Evolutionary conservation across 2,797 vertebrate genomes (phyloP).

Genomic region (Anomalospiza imberbis): DNA sequence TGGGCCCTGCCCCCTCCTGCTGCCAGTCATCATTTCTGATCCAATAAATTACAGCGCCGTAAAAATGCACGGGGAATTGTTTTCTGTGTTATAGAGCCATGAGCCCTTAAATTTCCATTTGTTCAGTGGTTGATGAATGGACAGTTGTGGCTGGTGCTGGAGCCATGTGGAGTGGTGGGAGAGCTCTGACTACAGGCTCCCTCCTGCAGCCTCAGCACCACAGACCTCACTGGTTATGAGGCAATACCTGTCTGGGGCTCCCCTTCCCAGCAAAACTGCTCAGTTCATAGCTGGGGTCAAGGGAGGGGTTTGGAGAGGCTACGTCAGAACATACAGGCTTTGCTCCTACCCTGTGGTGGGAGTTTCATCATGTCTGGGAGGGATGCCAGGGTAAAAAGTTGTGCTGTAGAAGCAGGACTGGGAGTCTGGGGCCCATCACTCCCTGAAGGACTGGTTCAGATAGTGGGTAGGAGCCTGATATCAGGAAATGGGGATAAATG

Average conservation of each 20-base stretch:
- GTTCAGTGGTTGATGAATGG: conserved; percentile 55
- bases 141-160: not conserved
- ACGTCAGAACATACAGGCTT: not conserved
- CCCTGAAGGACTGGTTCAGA: not conserved
- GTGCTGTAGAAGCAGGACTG: not conserved
- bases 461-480: not conserved
- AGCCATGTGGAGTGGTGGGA: not conserved
- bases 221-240: not conserved
- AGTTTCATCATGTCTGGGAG: not conserved
- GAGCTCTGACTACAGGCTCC: not conserved
- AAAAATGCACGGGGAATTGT: conserved; percentile 63
- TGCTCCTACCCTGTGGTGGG: not conserved
- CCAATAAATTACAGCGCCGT: conserved; percentile 41
- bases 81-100: conserved; percentile 50
- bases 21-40: conserved; percentile 58
- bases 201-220: not conserved
- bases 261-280: not conserved
- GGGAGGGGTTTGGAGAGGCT: not conserved
- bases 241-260: not conserved
- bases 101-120: conserved; percentile 60
- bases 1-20: not conserved
- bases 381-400: not conserved
- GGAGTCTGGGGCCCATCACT: not conserved
- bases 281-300: not conserved
- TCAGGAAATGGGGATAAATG: not conserved